These are phyloP conservation scores for Ophion obscuratus DNA, from an alignment of 2,888 invertebrate genomes.

Conservation along the genomic window DNA sequence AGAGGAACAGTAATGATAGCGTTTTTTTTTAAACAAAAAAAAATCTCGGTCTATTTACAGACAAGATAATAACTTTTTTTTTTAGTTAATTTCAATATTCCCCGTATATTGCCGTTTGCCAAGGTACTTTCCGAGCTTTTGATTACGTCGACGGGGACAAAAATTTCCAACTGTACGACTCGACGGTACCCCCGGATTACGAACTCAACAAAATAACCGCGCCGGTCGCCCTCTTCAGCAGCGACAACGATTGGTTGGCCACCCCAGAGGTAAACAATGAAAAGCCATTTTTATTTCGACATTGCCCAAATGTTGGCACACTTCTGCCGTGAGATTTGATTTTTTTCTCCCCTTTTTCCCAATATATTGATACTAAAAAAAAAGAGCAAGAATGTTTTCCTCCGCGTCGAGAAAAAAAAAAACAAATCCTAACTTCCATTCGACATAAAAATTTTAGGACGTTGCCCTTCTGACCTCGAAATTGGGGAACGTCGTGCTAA, in stretches of 20 bases:
- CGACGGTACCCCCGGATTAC: conserved; percentile 78
- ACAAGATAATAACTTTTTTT: neutral
- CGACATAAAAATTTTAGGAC: conserved; percentile 69
- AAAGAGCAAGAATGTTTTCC: too few species aligned
- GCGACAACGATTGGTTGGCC: conserved; percentile 78
- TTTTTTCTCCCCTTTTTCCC: too few species aligned
- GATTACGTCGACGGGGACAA: conserved; percentile 77
- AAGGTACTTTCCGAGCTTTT: conserved; percentile 78
- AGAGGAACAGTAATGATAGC: too few species aligned
- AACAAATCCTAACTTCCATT: too few species aligned
- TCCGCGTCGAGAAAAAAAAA: too few species aligned
- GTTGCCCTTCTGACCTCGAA: conserved; percentile 71
- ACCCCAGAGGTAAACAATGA: conserved; percentile 73
- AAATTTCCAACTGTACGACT: conserved; percentile 77
- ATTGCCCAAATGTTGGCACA: too few species aligned
- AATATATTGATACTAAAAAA: too few species aligned
- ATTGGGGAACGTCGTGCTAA: conserved; percentile 74
- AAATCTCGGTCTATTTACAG: too few species aligned
- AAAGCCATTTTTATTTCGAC: neutral
- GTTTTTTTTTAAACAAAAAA: too few species aligned
- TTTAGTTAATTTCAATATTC: neutral
- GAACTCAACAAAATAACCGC: conserved; percentile 75
- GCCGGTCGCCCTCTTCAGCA: conserved; percentile 79
- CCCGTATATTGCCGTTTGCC: conserved; percentile 25
- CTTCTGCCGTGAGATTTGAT: too few species aligned